Evolutionary conservation across 1,140 invertebrate genomes (phyloP).

Genomic region (Platyscapa corneri): DNA sequence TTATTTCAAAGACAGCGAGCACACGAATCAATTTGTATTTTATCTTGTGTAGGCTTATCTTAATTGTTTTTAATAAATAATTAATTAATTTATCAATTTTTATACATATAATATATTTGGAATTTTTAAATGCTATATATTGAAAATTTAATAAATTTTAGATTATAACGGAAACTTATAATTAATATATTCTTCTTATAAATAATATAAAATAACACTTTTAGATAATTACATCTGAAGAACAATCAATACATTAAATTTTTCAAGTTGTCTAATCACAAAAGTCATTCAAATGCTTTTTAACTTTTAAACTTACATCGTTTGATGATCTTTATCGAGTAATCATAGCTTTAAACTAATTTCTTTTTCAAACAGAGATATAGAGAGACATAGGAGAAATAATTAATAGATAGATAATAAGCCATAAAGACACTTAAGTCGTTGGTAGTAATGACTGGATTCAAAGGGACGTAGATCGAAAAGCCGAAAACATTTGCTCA

Average conservation of each 20-base stretch:
- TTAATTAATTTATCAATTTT: neutral
- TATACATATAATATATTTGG: neutral
- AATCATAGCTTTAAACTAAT: neutral
- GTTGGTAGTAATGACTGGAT: constrained; percentile 29
- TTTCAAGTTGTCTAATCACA: neutral
- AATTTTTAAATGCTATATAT: too few relatives aligned
- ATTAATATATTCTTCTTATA: too few relatives aligned
- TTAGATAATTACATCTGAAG: neutral
- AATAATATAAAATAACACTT: neutral
- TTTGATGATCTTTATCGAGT: neutral
- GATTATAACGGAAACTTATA: neutral
- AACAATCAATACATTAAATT: constrained; percentile 29
- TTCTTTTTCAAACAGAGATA: neutral
- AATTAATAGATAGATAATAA: neutral
- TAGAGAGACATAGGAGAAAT: neutral
- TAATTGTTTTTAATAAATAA: neutral
- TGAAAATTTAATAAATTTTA: too few relatives aligned
- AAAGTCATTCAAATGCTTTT: neutral
- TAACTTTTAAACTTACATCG: neutral
- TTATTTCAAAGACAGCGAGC: neutral
- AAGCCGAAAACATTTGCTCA: constrained; percentile 30
- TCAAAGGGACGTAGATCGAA: constrained; percentile 19
- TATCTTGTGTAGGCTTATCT: neutral
- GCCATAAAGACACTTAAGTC: neutral
- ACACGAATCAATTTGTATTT: neutral